Percentiles rank a stretch among this genome's conserved stretches.
phyloP scores from a whole-genome alignment of 2,888 invertebrate genomes.

The Agrotis clavis region DNA sequence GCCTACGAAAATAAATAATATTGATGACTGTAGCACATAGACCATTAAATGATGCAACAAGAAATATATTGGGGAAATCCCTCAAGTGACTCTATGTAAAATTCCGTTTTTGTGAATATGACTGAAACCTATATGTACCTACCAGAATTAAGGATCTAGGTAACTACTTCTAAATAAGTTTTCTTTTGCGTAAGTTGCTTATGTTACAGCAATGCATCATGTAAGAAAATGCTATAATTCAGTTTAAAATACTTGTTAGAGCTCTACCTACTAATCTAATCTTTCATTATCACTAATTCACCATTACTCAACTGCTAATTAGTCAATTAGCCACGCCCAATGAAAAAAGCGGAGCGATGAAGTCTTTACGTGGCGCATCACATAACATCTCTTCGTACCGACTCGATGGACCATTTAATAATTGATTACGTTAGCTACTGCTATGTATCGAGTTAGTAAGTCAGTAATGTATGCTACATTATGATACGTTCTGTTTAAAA shows the following conservation, averaged over 20 bases:
- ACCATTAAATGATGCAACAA: too few species aligned
- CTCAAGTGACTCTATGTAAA: too few species aligned
- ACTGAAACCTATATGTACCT: too few species aligned
- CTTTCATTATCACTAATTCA: constrained; percentile 16
- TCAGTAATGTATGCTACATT: constrained; percentile 29
- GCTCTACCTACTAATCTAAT: neutral
- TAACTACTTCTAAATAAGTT: too few species aligned
- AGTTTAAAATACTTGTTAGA: neutral
- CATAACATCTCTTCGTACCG: constrained; percentile 58
- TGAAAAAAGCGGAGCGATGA: constrained; percentile 20
- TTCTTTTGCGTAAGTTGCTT: neutral
- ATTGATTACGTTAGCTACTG: constrained; percentile 61
- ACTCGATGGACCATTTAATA: constrained; percentile 69
- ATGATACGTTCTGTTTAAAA: constrained; percentile 3
- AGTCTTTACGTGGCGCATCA: constrained; percentile 47
- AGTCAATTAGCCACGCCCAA: constrained; percentile 30
- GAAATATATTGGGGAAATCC: too few species aligned
- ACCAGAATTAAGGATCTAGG: too few species aligned
- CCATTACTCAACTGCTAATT: constrained; percentile 47
- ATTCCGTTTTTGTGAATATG: too few species aligned
- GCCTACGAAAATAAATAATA: too few species aligned
- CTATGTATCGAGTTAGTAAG: constrained; percentile 46
- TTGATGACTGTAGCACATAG: too few species aligned
- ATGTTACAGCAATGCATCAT: neutral
- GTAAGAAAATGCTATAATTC: neutral